Percentiles rank a stretch among this genome's conserved stretches.
Conservation (phyloP, 2,113 vertebrate genomes). For the Tautogolabrus adspersus region DNA sequence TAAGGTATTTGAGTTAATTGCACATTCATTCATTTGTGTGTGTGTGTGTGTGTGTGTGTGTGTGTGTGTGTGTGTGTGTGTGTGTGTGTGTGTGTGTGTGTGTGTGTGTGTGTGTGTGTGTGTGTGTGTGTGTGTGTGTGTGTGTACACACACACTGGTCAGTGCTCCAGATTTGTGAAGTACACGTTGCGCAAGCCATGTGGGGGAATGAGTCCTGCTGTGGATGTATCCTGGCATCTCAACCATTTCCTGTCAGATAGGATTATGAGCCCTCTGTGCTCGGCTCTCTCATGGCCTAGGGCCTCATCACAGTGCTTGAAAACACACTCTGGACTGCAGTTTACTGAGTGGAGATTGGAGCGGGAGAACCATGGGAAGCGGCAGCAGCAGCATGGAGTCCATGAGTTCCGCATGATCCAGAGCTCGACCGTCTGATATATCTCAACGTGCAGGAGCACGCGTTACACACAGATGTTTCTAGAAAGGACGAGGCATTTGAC, state of each 20-base stretch:
- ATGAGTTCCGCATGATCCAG: conserved; percentile 37
- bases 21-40: conserved; percentile 31
- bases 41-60: not conserved
- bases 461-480: conserved; percentile 44
- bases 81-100: conserved; percentile 10
- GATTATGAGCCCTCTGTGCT: conserved; percentile 91
- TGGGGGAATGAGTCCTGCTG: conserved; percentile 89
- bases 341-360: conserved; percentile 59
- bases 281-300: conserved; percentile 89
- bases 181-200: conserved; percentile 75
- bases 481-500: conserved; percentile 10
- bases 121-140: not conserved
- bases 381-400: conserved; percentile 28
- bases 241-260: conserved; percentile 96
- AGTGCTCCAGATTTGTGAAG: conserved; percentile 57
- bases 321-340: conserved; percentile 89
- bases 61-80: too few relatives aligned
- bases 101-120: not conserved
- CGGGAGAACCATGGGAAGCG: conserved; percentile 42
- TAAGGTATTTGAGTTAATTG: conserved; percentile 76
- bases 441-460: conserved; percentile 23
- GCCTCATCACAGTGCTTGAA: conserved; percentile 89
- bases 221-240: conserved; percentile 95
- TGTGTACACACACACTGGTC: conserved; percentile 13
- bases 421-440: conserved; percentile 23